Evolutionary conservation across 1,140 invertebrate species (phyloP).

Genomic region (Maniola jurtina): DNA sequence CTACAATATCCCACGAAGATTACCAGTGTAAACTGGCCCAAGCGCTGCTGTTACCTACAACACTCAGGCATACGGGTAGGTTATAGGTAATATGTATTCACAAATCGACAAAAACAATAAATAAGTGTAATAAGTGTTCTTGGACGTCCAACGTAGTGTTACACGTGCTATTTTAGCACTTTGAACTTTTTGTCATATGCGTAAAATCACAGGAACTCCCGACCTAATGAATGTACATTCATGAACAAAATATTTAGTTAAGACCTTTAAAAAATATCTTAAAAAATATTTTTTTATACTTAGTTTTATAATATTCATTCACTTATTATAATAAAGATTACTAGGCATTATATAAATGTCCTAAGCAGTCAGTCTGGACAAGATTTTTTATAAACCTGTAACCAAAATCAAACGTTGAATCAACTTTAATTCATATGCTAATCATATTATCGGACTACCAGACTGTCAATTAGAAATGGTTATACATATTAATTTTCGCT

Average conservation of each 20-base stretch:
- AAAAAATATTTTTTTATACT: no score
- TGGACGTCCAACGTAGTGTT: no score
- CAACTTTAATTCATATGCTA: conserved; percentile 57
- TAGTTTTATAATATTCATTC: no score
- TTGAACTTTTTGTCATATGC: conserved; percentile 40
- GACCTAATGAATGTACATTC: conserved; percentile 50
- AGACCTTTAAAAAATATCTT: no score
- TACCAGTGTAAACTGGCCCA: no score
- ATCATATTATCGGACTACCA: conserved; percentile 45
- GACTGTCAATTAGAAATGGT: conserved; percentile 61
- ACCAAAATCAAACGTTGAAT: conserved; percentile 1
- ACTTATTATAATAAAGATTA: no score
- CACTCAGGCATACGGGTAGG: no score
- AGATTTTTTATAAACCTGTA: neutral
- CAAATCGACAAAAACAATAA: neutral
- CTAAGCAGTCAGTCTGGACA: no score
- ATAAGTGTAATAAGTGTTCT: conserved; percentile 1
- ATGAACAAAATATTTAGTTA: conserved; percentile 18
- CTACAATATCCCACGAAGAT: no score
- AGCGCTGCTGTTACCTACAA: no score
- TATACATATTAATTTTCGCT: conserved; percentile 71
- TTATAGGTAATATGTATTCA: no score
- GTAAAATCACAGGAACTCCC: conserved; percentile 47
- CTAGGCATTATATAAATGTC: no score
- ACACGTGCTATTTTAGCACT: conserved; percentile 48